A percentile compares a stretch with the other conserved stretches of the same genome.
These are phyloP conservation scores for Heliothis virescens DNA, from an alignment of 1,140 invertebrate genomes.

Conservation along the genomic window DNA sequence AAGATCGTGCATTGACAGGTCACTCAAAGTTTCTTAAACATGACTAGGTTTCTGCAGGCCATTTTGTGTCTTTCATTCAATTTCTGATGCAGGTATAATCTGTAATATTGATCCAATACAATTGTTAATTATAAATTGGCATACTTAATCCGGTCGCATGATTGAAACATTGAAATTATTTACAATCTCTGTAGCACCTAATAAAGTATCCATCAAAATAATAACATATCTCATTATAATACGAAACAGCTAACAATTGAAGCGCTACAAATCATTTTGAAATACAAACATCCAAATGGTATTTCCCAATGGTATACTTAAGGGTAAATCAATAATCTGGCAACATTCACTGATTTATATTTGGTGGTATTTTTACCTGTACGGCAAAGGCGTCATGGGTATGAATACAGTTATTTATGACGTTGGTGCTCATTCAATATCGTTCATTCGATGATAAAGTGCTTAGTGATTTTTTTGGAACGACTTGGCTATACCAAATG, in stretches of 20 bases:
- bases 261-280: conserved; percentile 47
- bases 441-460: conserved; percentile 40
- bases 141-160: too few species aligned
- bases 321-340: conserved; percentile 47
- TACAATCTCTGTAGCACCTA: too few species aligned
- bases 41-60: too few species aligned
- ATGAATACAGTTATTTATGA: conserved; percentile 61
- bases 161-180: too few species aligned
- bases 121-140: too few species aligned
- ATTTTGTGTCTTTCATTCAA: too few species aligned
- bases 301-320: conserved; percentile 45
- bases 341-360: conserved; percentile 55
- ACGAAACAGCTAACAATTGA: conserved; percentile 37
- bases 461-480: conserved; percentile 42
- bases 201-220: conserved; percentile 24
- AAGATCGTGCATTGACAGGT: neutral
- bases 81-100: too few species aligned
- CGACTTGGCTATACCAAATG: conserved; percentile 23
- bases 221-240: neutral
- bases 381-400: conserved; percentile 48
- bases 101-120: too few species aligned
- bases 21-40: neutral
- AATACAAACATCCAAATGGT: conserved; percentile 41
- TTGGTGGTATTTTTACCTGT: conserved; percentile 48
- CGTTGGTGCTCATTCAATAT: conserved; percentile 35